Conservation (phyloP, 2,888 invertebrate species). For the Orchestes rusci region DNA sequence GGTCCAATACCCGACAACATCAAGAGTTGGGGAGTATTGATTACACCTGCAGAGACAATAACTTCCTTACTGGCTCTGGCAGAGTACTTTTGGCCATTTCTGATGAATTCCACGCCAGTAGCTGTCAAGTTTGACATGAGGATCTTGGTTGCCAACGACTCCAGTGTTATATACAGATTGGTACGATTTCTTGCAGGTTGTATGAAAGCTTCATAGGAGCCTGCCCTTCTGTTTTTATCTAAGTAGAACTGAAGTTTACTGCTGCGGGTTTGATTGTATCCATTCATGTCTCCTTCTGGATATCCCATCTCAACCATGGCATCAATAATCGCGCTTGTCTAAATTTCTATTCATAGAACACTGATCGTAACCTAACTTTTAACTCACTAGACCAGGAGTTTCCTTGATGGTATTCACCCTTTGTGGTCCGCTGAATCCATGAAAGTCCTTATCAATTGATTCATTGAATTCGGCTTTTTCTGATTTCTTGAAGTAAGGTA, state of each 20-base stretch:
- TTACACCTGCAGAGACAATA: no score
- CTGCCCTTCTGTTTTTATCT: constrained; percentile 6
- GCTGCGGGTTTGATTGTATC: constrained; percentile 8
- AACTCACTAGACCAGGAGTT: constrained; percentile 7
- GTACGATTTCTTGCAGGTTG: constrained; percentile 8
- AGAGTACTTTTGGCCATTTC: no score
- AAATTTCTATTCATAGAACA: no score
- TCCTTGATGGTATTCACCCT: constrained; percentile 3
- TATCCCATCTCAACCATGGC: constrained; percentile 9
- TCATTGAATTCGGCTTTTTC: constrained; percentile 2
- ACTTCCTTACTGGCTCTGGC: no score
- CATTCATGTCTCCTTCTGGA: constrained; percentile 9
- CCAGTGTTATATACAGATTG: constrained; percentile 5
- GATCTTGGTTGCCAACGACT: constrained; percentile 8
- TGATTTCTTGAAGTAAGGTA: constrained; percentile 10
- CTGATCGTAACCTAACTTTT: no score
- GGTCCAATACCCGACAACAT: no score
- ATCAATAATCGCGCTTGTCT: constrained; percentile 9
- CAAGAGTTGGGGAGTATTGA: no score
- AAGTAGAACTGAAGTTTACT: constrained; percentile 10
- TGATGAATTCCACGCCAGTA: no score
- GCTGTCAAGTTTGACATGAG: constrained; percentile 1
- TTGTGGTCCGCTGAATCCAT: constrained; percentile 6
- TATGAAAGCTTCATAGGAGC: constrained; percentile 9
- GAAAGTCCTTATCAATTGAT: constrained; percentile 3